Conservation (phyloP, 2,797 vertebrate genomes). For the Falco novaeseelandiae region DNA sequence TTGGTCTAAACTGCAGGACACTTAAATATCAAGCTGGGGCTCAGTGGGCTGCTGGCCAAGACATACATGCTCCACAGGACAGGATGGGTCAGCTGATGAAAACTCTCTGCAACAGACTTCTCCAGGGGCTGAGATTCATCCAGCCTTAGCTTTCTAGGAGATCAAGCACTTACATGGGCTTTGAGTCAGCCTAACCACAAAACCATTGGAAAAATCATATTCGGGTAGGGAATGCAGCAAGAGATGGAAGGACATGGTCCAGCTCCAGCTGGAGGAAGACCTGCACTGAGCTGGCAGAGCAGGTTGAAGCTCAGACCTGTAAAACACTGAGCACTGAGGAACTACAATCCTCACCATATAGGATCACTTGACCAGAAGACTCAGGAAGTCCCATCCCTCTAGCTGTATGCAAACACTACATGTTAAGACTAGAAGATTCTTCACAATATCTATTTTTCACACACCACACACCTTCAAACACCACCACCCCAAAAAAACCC, state of each 20-base stretch:
- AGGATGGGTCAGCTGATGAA: neutral
- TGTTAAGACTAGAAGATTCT: neutral
- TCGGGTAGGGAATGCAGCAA: fast-evolving
- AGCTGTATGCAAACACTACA: neutral
- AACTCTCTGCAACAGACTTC: neutral
- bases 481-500: too few relatives aligned
- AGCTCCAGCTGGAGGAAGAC: neutral
- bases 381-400: neutral
- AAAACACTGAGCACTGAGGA: neutral
- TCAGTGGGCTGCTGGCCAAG: neutral
- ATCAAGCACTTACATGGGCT: neutral
- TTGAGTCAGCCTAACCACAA: neutral
- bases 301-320: neutral
- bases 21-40: neutral
- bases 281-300: neutral
- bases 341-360: neutral
- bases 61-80: fast-evolving
- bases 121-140: neutral
- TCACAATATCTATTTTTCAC: neutral
- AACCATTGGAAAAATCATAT: neutral
- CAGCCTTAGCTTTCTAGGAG: neutral
- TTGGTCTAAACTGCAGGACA: neutral
- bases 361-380: neutral
- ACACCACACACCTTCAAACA: neutral
- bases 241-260: neutral